A percentile compares a stretch with the other conserved stretches of the same genome.
Conservation (phyloP, 2,113 vertebrate species). For the Scopus umbretta region DNA sequence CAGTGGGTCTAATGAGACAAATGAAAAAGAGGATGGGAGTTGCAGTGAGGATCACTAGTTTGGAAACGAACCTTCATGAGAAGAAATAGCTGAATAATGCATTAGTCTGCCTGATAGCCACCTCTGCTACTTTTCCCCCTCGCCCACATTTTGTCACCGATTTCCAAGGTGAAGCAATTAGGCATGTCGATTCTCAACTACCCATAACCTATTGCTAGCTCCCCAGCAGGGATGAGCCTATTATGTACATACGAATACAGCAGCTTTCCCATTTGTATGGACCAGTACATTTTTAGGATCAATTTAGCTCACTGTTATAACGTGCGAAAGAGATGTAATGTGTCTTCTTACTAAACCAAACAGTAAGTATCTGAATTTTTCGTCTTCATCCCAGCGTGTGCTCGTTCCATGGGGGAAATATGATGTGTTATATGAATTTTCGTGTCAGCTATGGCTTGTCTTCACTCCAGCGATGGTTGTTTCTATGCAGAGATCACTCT, state of each 20-base stretch:
- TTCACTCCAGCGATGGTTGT: background rate
- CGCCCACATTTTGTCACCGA: background rate
- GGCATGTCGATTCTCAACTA: constrained; percentile 33
- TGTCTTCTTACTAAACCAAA: constrained; percentile 4
- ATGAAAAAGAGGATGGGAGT: constrained; percentile 44
- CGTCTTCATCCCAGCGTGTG: background rate
- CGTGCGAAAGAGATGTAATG: background rate
- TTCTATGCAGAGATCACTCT: background rate
- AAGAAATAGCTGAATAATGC: constrained; percentile 39
- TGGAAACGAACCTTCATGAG: background rate
- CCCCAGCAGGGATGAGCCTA: constrained; percentile 21
- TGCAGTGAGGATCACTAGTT: constrained; percentile 11
- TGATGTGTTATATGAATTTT: background rate
- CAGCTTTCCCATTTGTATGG: background rate
- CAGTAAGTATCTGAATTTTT: background rate
- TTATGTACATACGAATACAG: background rate
- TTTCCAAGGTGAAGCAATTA: constrained; percentile 45
- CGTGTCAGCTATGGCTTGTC: background rate
- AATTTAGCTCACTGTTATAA: constrained; percentile 1
- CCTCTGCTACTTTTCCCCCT: background rate
- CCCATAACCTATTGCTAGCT: constrained; percentile 19
- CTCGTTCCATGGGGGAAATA: background rate
- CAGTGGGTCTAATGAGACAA: constrained; percentile 49
- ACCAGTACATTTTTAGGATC: background rate
- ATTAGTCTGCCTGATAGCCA: background rate